phyloP scores from a whole-genome alignment of 2,888 invertebrate genomes.

The Ceratothoa steindachneri region DNA sequence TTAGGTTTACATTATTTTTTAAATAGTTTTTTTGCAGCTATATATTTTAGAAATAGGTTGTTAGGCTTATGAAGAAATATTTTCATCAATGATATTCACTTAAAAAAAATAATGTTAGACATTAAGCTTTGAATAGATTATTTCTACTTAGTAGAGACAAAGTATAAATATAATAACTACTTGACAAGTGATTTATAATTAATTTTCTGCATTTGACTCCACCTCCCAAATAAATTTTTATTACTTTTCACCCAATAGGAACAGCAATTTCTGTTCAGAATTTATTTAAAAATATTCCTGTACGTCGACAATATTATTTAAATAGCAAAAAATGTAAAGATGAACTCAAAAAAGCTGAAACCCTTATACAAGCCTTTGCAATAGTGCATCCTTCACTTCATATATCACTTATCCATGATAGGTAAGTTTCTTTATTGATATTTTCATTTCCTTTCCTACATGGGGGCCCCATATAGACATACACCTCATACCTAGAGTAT shows the following conservation, averaged over 20 bases:
- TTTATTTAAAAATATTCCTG: conserved; percentile 60
- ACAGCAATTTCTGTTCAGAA: conserved; percentile 58
- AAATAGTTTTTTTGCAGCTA: neutral
- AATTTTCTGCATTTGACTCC: too few relatives aligned
- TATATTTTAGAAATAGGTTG: too few relatives aligned
- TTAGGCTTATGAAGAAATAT: too few relatives aligned
- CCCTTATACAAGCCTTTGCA: conserved; percentile 56
- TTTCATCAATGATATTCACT: too few relatives aligned
- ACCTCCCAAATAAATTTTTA: too few relatives aligned
- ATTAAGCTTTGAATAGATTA: neutral
- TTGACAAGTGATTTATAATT: too few relatives aligned
- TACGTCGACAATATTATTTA: conserved; percentile 58
- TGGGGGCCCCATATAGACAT: too few relatives aligned
- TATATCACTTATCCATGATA: conserved; percentile 56
- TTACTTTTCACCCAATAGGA: conserved; percentile 54
- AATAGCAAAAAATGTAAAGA: conserved; percentile 55
- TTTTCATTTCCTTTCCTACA: too few relatives aligned
- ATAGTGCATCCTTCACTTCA: conserved; percentile 57
- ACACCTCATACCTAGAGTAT: too few relatives aligned
- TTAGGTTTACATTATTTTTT: neutral
- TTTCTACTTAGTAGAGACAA: too few relatives aligned
- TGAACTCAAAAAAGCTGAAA: conserved; percentile 58
- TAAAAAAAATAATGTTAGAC: neutral
- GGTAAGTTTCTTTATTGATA: conserved; percentile 46
- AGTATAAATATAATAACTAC: too few relatives aligned